Percentiles rank a stretch among this genome's conserved stretches.
Evolutionary conservation across 2,888 invertebrate genomes (phyloP).

Genomic region (Cantharis nigra): DNA sequence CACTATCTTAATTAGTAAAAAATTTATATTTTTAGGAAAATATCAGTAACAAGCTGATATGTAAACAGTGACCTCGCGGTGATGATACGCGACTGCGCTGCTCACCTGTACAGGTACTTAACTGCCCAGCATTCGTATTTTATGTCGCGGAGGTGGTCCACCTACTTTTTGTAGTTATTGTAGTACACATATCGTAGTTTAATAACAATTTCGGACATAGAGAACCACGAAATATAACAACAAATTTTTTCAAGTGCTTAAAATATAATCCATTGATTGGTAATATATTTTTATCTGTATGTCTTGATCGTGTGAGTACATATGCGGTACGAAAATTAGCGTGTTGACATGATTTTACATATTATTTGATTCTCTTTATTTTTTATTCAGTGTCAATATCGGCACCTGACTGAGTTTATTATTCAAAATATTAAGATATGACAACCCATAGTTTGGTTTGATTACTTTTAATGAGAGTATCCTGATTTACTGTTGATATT

Average conservation of each 20-base stretch:
- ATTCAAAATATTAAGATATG: neutral
- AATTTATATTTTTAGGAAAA: conserved; percentile 8
- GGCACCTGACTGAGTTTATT: neutral
- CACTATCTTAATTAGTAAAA: neutral
- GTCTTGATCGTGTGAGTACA: neutral
- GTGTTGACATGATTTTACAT: neutral
- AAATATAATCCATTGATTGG: neutral
- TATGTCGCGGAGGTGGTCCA: conserved; percentile 32
- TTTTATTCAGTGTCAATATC: neutral
- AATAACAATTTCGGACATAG: neutral
- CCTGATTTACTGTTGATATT: neutral
- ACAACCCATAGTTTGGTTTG: neutral
- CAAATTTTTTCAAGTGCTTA: neutral
- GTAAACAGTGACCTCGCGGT: conserved; percentile 48
- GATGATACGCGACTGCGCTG: conserved; percentile 49
- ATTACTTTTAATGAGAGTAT: neutral
- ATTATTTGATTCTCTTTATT: neutral
- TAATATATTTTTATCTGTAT: neutral
- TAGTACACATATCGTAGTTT: neutral
- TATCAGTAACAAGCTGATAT: conserved; percentile 38
- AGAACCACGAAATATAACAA: neutral
- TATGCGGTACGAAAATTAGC: neutral
- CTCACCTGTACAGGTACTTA: conserved; percentile 45
- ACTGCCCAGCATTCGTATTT: conserved; percentile 38
- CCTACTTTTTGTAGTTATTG: conserved; percentile 9